A percentile compares a stretch with the other conserved stretches of the same genome.
These are phyloP conservation scores for Aptenodytes forsteri DNA, from an alignment of 2,113 vertebrate genomes.

Conservation along the genomic window DNA sequence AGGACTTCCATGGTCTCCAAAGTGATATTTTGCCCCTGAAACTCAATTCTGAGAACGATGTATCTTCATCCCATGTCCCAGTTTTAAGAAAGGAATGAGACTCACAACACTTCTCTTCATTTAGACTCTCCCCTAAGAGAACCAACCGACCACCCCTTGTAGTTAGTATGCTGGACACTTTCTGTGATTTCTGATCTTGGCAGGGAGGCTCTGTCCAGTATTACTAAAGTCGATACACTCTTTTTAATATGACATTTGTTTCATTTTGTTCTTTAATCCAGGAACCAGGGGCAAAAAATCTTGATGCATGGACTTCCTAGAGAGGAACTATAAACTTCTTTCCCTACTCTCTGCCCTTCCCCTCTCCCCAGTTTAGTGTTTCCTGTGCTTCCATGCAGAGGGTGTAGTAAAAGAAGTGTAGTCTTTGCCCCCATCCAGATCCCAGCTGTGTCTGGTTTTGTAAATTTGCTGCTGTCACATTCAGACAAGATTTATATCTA, in stretches of 20 bases:
- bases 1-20: not conserved
- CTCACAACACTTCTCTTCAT: not conserved
- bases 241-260: not conserved
- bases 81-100: not conserved
- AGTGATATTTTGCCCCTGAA: not conserved
- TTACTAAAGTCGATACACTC: not conserved
- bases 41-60: not conserved
- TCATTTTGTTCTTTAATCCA: not conserved
- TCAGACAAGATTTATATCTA: not conserved
- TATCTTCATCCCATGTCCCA: not conserved
- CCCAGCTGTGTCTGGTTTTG: not conserved
- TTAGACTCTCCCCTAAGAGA: not conserved
- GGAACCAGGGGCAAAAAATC: not conserved
- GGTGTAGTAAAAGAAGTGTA: not conserved
- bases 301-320: not conserved
- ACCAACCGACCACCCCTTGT: not conserved
- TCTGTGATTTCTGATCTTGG: not conserved
- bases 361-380: not conserved
- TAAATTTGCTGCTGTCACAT: not conserved
- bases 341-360: not conserved
- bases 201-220: not conserved
- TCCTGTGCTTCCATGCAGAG: not conserved
- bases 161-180: not conserved
- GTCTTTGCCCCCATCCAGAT: not conserved
- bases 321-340: not conserved